A percentile compares a stretch with the other conserved stretches of the same genome.
phyloP scores from a whole-genome alignment of 37 sponge, comb jelly and placozoan genomes.

The Axinella damicornis region DNA sequence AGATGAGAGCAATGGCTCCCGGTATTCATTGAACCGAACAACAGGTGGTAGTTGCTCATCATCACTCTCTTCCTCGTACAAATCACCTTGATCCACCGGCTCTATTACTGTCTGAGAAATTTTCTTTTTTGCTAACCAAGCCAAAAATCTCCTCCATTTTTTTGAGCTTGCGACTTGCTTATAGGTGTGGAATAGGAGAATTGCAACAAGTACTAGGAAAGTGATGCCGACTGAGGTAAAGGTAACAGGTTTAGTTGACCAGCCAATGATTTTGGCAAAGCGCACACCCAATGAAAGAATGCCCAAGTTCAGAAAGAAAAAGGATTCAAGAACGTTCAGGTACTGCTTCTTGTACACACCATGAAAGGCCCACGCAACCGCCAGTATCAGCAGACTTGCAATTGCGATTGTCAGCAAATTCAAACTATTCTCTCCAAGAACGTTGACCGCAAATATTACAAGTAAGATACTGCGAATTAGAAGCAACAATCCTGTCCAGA shows the following conservation, averaged over 20 bases:
- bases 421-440: neutral
- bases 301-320: constrained; percentile 21
- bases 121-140: too few species aligned
- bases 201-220: too few species aligned
- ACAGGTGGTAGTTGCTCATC: neutral
- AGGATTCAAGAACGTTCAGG: neutral
- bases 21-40: neutral
- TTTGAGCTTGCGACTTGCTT: too few species aligned
- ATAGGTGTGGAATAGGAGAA: too few species aligned
- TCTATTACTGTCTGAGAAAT: too few species aligned
- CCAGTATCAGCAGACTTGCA: too few species aligned
- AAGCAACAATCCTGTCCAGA: constrained; percentile 45
- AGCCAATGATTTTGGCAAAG: too few species aligned
- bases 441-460: constrained; percentile 1
- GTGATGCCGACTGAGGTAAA: too few species aligned
- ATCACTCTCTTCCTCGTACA: too few species aligned
- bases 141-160: too few species aligned
- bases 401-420: neutral
- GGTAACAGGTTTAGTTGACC: too few species aligned
- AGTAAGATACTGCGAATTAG: neutral
- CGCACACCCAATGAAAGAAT: neutral
- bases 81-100: too few species aligned
- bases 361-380: neutral
- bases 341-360: constrained; percentile 24
- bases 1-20: neutral